Conservation (phyloP, 2,888 invertebrate species). For the Ormyrus rosae region DNA sequence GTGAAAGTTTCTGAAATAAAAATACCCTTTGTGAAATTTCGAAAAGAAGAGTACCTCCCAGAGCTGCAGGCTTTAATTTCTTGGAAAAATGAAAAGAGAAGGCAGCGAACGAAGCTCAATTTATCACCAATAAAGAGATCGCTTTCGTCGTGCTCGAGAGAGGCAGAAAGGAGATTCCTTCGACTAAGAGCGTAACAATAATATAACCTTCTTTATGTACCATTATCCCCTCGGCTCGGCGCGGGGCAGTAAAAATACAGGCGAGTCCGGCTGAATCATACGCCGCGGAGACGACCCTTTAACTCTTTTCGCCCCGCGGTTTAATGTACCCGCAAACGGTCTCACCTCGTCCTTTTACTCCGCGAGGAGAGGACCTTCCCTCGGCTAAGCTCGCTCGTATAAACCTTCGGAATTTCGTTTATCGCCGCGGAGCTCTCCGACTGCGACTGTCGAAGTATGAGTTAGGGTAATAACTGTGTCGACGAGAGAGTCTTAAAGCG, state of each 20-base stretch:
- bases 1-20: no score
- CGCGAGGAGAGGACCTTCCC: not conserved
- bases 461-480: slow-evolving; percentile 2
- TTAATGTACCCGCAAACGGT: slow-evolving; percentile 47
- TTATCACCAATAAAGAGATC: slow-evolving; percentile 30
- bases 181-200: slow-evolving; percentile 24
- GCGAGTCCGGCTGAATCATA: slow-evolving; percentile 47
- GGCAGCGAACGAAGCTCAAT: slow-evolving; percentile 1
- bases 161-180: not conserved
- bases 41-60: not conserved
- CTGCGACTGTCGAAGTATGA: not conserved
- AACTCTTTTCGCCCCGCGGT: slow-evolving; percentile 17
- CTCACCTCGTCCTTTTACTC: slow-evolving; percentile 4
- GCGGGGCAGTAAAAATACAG: slow-evolving; percentile 42
- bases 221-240: slow-evolving; percentile 21
- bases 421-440: not conserved
- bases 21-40: no score
- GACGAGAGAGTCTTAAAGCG: not conserved
- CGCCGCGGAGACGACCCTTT: slow-evolving; percentile 19
- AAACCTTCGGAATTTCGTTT: slow-evolving; percentile 28
- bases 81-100: not conserved
- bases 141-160: not conserved
- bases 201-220: slow-evolving; percentile 48
- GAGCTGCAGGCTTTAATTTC: not conserved
- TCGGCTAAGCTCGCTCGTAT: not conserved